Evolutionary conservation across 2,888 invertebrate genomes (phyloP).

Genomic region (Nymphalis c-album): DNA sequence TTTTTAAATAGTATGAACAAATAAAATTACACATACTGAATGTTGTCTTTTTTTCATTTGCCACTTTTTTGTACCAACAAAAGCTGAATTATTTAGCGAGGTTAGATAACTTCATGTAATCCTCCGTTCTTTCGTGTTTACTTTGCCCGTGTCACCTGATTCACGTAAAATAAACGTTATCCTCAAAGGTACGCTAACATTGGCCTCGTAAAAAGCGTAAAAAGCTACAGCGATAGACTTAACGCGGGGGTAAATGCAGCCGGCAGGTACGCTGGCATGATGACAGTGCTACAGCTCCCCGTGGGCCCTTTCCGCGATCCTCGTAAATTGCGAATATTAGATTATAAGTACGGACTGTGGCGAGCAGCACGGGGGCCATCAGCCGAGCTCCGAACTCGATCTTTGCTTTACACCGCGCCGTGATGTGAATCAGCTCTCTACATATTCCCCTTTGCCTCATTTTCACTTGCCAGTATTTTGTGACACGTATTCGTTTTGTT

Average conservation of each 20-base stretch:
- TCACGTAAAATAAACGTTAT: conserved; percentile 42
- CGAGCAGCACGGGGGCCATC: conserved; percentile 67
- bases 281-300: conserved; percentile 76
- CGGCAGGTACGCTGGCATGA: conserved; percentile 70
- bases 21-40: too few relatives aligned
- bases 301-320: conserved; percentile 72
- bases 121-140: conserved; percentile 25
- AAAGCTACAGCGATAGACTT: conserved; percentile 62
- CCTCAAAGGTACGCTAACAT: conserved; percentile 49
- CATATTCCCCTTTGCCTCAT: conserved; percentile 59
- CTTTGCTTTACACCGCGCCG: conserved; percentile 65
- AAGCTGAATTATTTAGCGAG: conserved; percentile 19
- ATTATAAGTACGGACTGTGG: conserved; percentile 79
- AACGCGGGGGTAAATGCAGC: conserved; percentile 67
- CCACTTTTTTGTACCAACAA: conserved; percentile 9
- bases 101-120: conserved; percentile 34
- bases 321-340: conserved; percentile 81
- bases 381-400: conserved; percentile 73
- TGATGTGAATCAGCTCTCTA: conserved; percentile 73
- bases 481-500: conserved; percentile 26
- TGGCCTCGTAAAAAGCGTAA: conserved; percentile 54
- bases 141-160: conserved; percentile 35
- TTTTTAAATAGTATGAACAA: too few relatives aligned
- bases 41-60: neutral
- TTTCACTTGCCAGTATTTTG: conserved; percentile 45